These are phyloP conservation scores for Saccopteryx leptura DNA, from an alignment of 2,113 vertebrate genomes.

Conservation along the genomic window DNA sequence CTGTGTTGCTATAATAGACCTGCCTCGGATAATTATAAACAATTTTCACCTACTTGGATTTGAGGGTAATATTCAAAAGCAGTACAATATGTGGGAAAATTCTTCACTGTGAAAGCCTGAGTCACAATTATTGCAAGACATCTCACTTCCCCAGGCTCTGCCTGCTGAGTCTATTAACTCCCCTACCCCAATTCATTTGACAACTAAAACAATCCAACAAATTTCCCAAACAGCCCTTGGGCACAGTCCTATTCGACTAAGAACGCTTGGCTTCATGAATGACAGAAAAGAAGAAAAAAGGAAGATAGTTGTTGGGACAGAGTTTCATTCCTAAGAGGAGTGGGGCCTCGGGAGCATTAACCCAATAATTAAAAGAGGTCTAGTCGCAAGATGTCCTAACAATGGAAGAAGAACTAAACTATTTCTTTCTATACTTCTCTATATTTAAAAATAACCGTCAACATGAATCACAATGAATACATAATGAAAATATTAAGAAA, in stretches of 20 bases:
- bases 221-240: not conserved
- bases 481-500: slow-evolving; percentile 16
- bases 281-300: not conserved
- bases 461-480: not conserved
- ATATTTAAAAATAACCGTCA: slow-evolving; percentile 33
- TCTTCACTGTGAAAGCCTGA: not conserved
- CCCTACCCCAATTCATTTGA: not conserved
- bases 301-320: not conserved
- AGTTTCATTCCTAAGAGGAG: not conserved
- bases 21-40: not conserved
- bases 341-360: not conserved
- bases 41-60: not conserved
- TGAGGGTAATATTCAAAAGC: not conserved
- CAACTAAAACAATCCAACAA: not conserved
- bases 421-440: not conserved
- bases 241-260: not conserved
- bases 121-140: no score
- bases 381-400: not conserved
- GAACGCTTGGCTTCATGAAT: not conserved
- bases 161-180: not conserved
- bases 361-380: not conserved
- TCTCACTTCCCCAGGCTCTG: not conserved
- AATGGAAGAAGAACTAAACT: not conserved
- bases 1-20: slow-evolving; percentile 15
- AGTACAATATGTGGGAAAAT: not conserved